Base-by-base conservation (phyloP, 2,113 vertebrate genomes). In the Trogon melanurus region DNA sequence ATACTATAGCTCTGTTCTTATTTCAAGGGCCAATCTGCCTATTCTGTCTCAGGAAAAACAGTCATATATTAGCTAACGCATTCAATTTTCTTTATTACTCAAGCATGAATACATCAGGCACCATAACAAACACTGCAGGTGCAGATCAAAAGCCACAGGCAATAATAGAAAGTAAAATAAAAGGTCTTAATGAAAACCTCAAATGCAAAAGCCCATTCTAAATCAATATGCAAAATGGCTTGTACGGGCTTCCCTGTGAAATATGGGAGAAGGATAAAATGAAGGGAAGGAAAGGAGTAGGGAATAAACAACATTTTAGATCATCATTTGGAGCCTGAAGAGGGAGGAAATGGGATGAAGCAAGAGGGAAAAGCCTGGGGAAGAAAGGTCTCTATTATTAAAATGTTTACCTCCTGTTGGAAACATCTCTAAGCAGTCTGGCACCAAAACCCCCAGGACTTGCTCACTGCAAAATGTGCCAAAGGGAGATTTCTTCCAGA, bases 241-340 rank as follows among this genome's bases (percentile, higher is more conserved):
- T 79, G 69, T 41, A 62, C 45, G 81, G 74, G 47, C 50, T 82
- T 92, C 57, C 41, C n/a, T 62, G 56, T 80, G 74, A 93, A 90
- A 93, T 83, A 85, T 0, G 5, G 50, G 27, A 87, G 61, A 75
- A 93, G 61, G 12, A 54, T 75, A 65, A 90, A 91, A 79, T 32
- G 48, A 89, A 25, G 89, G 71, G 51, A 93, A 79, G 84, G 80
- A 91, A 79, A 93, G 32, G 11, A 92, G 32, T 20, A 81, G 36
- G 44, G 84, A 94, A 94, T 83, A 89, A 96, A 89, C 82, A 94
- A 66, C 75, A 65, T 67, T 93, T 97, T 61, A 88, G 56, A 69
- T 41, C 41, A 83, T 56, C 2, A 1, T 85, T 91, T 80, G 61
- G 71, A 93, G 44, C 34, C 74, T 73, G 57, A 91, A 61, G 74